phyloP scores from a whole-genome alignment of 37 sponge, comb jelly and placozoan species.

The Diacarnus erythraeanus region DNA sequence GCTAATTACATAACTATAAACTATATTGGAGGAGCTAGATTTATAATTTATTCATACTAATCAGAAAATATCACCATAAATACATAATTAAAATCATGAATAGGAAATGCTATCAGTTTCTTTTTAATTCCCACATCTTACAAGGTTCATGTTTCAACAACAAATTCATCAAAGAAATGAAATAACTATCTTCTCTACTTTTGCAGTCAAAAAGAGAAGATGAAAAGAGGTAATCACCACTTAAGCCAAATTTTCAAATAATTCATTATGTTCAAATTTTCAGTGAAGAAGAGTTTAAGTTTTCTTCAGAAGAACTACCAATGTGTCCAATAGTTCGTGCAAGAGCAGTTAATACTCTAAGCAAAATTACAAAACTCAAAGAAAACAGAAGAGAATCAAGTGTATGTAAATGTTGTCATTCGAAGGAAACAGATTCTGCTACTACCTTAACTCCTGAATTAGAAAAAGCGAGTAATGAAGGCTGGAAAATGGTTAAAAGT shows the following conservation, averaged over 20 bases:
- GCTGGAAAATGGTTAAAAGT: constrained; percentile 23
- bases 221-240: not conserved
- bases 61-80: too few relatives aligned
- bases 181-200: not conserved
- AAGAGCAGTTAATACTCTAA: not conserved
- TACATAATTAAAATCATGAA: too few relatives aligned
- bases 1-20: too few relatives aligned
- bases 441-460: constrained; percentile 20
- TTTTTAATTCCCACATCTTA: too few relatives aligned
- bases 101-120: too few relatives aligned
- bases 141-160: too few relatives aligned
- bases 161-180: too few relatives aligned
- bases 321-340: not conserved
- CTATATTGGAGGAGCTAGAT: too few relatives aligned
- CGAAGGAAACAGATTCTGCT: not conserved
- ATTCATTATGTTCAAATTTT: too few relatives aligned
- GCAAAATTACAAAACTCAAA: not conserved
- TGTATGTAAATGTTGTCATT: not conserved
- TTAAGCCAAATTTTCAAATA: too few relatives aligned
- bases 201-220: not conserved
- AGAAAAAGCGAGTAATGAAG: constrained; percentile 23
- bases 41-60: too few relatives aligned
- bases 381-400: not conserved
- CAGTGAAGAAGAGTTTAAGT: too few relatives aligned
- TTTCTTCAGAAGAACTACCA: not conserved